Conservation (phyloP, 2,888 invertebrate genomes). For the Nemurella pictetii region DNA sequence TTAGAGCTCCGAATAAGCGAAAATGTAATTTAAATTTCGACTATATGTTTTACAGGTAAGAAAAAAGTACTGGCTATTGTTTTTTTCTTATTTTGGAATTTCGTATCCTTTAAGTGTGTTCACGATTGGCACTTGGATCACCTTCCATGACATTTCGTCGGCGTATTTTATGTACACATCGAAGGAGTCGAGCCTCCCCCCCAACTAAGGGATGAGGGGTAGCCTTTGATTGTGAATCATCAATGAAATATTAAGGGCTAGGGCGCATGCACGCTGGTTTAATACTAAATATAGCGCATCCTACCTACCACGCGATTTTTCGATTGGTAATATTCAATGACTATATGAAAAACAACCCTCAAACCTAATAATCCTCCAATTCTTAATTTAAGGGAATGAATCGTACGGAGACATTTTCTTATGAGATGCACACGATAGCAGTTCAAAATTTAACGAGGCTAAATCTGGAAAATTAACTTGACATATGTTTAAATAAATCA, state of each 20-base stretch:
- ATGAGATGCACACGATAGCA: not conserved
- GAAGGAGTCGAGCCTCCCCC: not conserved
- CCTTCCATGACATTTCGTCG: too few relatives aligned
- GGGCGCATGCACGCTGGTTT: not conserved
- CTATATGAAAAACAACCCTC: too few relatives aligned
- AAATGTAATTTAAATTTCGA: conserved; percentile 27
- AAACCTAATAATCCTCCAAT: too few relatives aligned
- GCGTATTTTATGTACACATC: too few relatives aligned
- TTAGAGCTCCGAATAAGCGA: not conserved
- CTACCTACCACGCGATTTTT: not conserved
- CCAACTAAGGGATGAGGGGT: not conserved
- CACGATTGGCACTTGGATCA: too few relatives aligned
- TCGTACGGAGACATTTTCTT: too few relatives aligned
- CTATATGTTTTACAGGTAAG: conserved; percentile 30
- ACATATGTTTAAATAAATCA: not conserved
- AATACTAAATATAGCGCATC: too few relatives aligned
- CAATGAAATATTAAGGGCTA: not conserved
- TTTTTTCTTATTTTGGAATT: not conserved
- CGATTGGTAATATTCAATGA: not conserved
- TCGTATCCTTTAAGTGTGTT: not conserved
- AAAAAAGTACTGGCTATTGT: not conserved
- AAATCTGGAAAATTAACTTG: not conserved
- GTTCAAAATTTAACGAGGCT: not conserved
- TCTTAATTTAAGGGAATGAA: too few relatives aligned
- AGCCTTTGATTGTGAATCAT: not conserved